A percentile compares a stretch with the other conserved stretches of the same genome.
Evolutionary conservation across 37 sponge, comb jelly and placozoan species (phyloP).

Genomic region (Diacarnus erythraeanus): DNA sequence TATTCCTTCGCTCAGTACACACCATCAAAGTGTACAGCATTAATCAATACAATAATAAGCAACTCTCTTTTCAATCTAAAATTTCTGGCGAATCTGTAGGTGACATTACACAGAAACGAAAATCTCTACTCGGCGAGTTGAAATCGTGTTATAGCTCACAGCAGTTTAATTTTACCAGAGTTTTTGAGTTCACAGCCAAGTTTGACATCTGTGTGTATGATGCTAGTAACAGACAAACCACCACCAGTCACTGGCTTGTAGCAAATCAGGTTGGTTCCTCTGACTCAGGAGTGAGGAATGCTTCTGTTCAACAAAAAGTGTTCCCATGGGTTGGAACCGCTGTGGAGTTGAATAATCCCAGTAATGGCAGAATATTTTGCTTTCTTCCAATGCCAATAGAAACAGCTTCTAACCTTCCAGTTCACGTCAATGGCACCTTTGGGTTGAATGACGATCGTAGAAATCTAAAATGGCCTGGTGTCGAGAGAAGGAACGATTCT

Average conservation of each 20-base stretch:
- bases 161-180: too few species aligned
- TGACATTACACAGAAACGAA: too few species aligned
- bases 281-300: neutral
- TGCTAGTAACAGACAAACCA: neutral
- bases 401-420: conserved; percentile 33
- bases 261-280: conserved; percentile 21
- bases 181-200: too few species aligned
- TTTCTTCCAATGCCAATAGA: conserved; percentile 66
- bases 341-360: conserved; percentile 1
- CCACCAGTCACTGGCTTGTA: conserved; percentile 13
- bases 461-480: conserved; percentile 42
- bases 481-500: conserved; percentile 31
- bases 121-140: too few species aligned
- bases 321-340: conserved; percentile 42
- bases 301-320: conserved; percentile 5
- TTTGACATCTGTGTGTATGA: conserved; percentile 11
- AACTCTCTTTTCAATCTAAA: too few species aligned
- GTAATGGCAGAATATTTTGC: conserved; percentile 53
- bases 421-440: conserved; percentile 78
- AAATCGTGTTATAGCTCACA: too few species aligned
- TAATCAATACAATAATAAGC: too few species aligned
- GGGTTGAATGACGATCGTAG: conserved; percentile 48
- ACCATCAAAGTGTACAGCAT: too few species aligned
- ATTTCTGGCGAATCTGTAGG: too few species aligned
- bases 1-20: too few species aligned